Evolutionary conservation across 2,113 vertebrate genomes (phyloP).

Genomic region (Gallinago undulata): DNA sequence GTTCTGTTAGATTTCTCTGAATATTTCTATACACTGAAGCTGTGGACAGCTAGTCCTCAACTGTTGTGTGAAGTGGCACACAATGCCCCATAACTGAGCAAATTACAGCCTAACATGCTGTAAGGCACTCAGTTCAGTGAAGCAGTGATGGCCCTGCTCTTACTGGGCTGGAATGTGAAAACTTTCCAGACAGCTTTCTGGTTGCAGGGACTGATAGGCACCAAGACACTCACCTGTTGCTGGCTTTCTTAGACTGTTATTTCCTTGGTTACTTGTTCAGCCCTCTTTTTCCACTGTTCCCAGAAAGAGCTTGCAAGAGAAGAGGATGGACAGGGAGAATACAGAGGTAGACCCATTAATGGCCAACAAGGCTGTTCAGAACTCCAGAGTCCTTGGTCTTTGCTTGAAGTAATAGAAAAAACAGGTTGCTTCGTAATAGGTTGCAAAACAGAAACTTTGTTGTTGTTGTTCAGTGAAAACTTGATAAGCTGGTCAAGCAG

Average conservation of each 20-base stretch:
- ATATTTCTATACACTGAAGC: background rate
- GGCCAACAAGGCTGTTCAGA: background rate
- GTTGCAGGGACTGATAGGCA: background rate
- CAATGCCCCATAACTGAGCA: background rate
- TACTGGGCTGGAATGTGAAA: background rate
- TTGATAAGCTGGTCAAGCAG: background rate
- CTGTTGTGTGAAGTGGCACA: background rate
- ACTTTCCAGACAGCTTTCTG: background rate
- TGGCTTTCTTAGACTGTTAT: background rate
- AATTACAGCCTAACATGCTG: background rate
- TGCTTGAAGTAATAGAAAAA: background rate
- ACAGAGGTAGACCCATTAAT: background rate
- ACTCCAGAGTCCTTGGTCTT: background rate
- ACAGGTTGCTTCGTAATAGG: background rate
- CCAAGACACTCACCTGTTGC: background rate
- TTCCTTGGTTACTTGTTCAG: background rate
- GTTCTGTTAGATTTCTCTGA: background rate
- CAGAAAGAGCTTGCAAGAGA: background rate
- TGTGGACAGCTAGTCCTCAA: background rate
- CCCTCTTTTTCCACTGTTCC: background rate
- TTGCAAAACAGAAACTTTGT: background rate
- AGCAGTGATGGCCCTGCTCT: background rate
- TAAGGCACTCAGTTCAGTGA: background rate
- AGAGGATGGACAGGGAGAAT: background rate
- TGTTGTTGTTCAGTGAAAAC: background rate